Base-by-base conservation (phyloP, 2,113 vertebrate genomes). In the Piaya cayana region DNA sequence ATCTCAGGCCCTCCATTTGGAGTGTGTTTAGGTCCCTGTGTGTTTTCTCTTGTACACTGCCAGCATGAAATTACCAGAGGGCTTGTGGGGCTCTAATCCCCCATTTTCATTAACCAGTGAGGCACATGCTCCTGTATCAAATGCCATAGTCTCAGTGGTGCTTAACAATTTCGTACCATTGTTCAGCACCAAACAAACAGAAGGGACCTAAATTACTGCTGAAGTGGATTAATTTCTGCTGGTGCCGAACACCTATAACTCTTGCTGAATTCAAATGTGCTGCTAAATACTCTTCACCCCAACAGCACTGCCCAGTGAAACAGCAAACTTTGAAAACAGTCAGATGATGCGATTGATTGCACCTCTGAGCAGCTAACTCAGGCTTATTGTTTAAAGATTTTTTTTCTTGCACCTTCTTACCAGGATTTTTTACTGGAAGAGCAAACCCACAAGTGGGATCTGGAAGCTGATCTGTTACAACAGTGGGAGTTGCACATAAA, bases 161-260 rank as follows among this genome's bases (percentile, higher is more conserved):
- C 68, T 93, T 90, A 88, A 82, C 82, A 92, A 91, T 96, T 95
- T 95, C 76, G 45, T 86, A 25, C 43, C 26, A 86, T 93, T 96
- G 92, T 94, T 96, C 68, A 64, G 25, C 76, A 96, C 76, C 90
- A 93, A 84, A 91, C 52, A 94, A 95, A 92, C 94, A 96, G 88
- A 92, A 94, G 90, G 92, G 60, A 86, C 52, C 39, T 75, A 93
- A 96, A 94, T 95, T 95, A 91, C 71, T 77, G 67, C 70, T 93
- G 76, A 95, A 94, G 76, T 79, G 68, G 72, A 90, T 96, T 93
- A 88, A 95, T 93, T 96, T 90, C 93, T 69, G 6, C 45, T 1
- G 0, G 39, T 83, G 64, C 81, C 49, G 60, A 96, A 77, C 71
- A 83, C 27, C 59, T 95, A 81, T 64, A 75, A 19, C 80, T 78